These are phyloP conservation scores for Tryphoninae sp. DNA, from an alignment of 2,888 invertebrate genomes.

Conservation along the genomic window DNA sequence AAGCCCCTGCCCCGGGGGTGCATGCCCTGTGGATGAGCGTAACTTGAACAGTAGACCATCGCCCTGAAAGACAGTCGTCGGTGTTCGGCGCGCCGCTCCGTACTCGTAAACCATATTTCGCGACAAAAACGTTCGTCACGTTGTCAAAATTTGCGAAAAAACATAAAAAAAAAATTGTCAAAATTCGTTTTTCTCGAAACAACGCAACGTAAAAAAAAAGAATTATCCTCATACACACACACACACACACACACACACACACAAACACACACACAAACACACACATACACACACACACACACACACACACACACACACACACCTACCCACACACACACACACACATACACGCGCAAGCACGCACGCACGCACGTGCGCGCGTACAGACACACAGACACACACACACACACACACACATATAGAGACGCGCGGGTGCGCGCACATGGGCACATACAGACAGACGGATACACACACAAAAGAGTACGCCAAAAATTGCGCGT, in stretches of 20 bases:
- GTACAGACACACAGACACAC: neutral
- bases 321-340: too few relatives aligned
- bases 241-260: too few relatives aligned
- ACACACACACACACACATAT: neutral
- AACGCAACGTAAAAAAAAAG: neutral
- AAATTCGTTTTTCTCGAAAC: neutral
- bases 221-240: neutral
- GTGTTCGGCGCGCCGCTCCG: conserved; percentile 58
- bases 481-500: conserved; percentile 7
- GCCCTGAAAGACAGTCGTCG: conserved; percentile 67
- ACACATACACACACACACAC: too few relatives aligned
- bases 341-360: too few relatives aligned
- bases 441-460: neutral
- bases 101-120: conserved; percentile 30
- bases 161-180: neutral
- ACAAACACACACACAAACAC: too few relatives aligned
- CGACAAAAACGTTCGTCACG: neutral
- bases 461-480: neutral
- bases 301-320: too few relatives aligned
- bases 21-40: conserved; percentile 76
- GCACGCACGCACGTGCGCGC: neutral
- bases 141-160: conserved; percentile 16
- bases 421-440: neutral
- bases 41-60: conserved; percentile 72
- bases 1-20: conserved; percentile 76